These are phyloP conservation scores for Sarcophilus harrisii DNA, from an alignment of 2,797 vertebrate genomes.

Conservation along the genomic window DNA sequence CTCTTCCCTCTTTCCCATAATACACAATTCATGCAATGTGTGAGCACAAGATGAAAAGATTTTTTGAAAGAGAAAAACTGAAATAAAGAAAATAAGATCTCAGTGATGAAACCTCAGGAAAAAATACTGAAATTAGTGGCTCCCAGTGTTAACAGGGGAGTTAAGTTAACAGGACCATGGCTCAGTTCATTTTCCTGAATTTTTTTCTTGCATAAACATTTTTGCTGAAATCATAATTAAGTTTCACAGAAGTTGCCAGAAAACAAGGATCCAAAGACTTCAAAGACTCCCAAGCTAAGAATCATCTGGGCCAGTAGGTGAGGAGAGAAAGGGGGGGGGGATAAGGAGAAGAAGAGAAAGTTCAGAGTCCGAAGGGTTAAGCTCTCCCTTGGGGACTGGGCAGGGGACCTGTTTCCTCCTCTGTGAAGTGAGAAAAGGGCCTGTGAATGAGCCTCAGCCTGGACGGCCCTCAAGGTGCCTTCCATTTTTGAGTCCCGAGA, in stretches of 20 bases:
- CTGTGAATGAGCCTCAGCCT: too few species aligned
- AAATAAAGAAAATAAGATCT: background rate
- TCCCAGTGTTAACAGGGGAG: too few species aligned
- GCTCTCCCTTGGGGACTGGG: background rate
- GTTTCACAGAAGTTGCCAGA: background rate
- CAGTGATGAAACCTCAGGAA: background rate
- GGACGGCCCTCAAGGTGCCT: background rate
- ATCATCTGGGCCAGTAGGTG: background rate
- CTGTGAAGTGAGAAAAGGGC: background rate
- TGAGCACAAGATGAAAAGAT: background rate
- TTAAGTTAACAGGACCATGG: accelerated
- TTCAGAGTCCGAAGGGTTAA: background rate
- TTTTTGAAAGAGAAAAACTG: background rate
- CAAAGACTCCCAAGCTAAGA: background rate
- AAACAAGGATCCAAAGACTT: background rate
- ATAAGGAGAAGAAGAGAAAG: background rate
- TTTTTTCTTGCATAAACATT: background rate
- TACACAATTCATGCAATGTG: background rate
- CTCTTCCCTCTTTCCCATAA: background rate
- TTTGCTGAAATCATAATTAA: background rate
- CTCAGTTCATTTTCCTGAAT: background rate
- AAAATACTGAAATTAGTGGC: background rate
- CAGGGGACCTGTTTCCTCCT: background rate
- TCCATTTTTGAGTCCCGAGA: accelerated
- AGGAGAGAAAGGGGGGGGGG: background rate